phyloP scores from a whole-genome alignment of 2,113 vertebrate genomes.

The Calcarius ornatus region DNA sequence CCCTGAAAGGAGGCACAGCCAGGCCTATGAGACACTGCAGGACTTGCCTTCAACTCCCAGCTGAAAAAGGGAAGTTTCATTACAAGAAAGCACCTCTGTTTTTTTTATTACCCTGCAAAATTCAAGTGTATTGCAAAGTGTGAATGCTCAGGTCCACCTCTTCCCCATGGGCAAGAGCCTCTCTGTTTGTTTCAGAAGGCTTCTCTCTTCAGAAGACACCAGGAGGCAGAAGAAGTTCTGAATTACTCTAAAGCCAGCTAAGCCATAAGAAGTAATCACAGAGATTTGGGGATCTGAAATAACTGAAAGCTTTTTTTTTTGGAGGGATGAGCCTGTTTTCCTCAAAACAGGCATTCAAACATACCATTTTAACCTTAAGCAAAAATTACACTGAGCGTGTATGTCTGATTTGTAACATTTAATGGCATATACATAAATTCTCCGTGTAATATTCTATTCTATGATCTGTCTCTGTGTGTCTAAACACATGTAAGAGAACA shows the following conservation, averaged over 20 bases:
- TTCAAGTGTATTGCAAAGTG: not conserved
- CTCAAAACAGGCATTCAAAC: not conserved
- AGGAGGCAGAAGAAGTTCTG: slow-evolving; percentile 13
- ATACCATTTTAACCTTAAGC: not conserved
- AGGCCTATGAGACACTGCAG: slow-evolving; percentile 57
- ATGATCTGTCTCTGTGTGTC: not conserved
- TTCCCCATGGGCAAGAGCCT: slow-evolving; percentile 1
- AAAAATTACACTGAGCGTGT: not conserved
- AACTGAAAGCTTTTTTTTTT: not conserved
- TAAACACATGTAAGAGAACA: not conserved
- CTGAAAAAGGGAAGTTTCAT: slow-evolving; percentile 44
- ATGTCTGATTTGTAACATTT: not conserved
- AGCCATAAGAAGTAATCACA: not conserved
- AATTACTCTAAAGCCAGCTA: not conserved
- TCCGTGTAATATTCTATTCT: not conserved
- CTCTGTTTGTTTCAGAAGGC: slow-evolving; percentile 14
- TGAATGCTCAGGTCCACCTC: slow-evolving; percentile 14
- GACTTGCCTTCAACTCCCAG: slow-evolving; percentile 37
- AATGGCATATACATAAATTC: not conserved
- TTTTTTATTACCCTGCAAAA: not conserved
- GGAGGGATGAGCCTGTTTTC: not conserved
- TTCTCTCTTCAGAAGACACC: slow-evolving; percentile 43
- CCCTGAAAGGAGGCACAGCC: slow-evolving; percentile 52
- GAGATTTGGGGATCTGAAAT: slow-evolving; percentile 1
- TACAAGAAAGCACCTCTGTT: not conserved